Percentiles rank a stretch among this genome's conserved stretches.
phyloP scores from a whole-genome alignment of 2,797 vertebrate genomes.

The Varecia variegata region DNA sequence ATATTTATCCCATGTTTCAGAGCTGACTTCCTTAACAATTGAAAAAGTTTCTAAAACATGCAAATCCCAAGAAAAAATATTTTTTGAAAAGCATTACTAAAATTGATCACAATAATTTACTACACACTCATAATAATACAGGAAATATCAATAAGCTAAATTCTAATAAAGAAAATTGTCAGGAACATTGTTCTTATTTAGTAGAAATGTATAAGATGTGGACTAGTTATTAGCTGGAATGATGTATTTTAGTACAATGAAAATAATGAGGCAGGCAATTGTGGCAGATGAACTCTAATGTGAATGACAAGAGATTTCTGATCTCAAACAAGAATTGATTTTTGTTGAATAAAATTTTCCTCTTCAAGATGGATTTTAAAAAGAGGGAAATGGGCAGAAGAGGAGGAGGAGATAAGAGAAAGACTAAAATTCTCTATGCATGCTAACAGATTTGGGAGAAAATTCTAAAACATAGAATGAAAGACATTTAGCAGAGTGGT shows the following conservation, averaged over 20 bases:
- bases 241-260: neutral
- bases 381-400: neutral
- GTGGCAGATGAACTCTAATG: neutral
- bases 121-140: neutral
- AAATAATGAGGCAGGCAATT: neutral
- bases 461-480: neutral
- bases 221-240: neutral
- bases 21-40: neutral
- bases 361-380: neutral
- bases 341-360: neutral
- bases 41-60: neutral
- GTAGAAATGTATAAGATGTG: neutral
- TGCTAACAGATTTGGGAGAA: neutral
- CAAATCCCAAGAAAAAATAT: neutral
- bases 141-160: neutral
- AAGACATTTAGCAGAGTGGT: neutral
- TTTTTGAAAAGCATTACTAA: slow-evolving; percentile 15
- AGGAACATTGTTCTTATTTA: neutral
- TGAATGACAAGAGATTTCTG: neutral
- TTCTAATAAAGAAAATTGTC: neutral
- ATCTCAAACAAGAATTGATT: neutral
- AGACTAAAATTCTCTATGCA: neutral
- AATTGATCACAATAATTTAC: neutral
- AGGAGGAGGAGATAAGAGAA: neutral
- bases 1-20: neutral